These are phyloP conservation scores for Tromatobia lineatoria DNA, from an alignment of 2,888 invertebrate genomes.

Conservation along the genomic window DNA sequence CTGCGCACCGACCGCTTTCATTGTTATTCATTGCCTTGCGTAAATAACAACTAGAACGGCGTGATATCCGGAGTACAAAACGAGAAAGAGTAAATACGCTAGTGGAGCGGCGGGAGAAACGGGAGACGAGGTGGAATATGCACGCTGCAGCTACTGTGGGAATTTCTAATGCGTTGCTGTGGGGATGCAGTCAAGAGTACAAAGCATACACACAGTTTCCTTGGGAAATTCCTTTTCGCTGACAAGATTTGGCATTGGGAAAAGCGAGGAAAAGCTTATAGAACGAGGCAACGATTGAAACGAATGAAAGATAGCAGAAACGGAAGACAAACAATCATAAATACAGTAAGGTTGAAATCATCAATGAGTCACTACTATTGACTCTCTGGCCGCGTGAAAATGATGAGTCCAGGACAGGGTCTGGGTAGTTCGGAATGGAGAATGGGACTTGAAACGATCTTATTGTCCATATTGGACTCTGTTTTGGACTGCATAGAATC, in stretches of 20 bases:
- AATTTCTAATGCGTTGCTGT: not conserved
- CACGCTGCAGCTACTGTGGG: conserved; percentile 52
- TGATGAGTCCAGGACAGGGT: too few species aligned
- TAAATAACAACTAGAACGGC: conserved; percentile 75
- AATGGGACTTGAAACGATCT: too few species aligned
- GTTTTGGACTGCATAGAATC: too few species aligned
- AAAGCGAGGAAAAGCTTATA: too few species aligned
- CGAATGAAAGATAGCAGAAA: too few species aligned
- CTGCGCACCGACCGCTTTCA: conserved; percentile 68
- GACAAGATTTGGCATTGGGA: not conserved
- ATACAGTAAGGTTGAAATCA: too few species aligned
- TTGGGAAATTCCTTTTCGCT: not conserved
- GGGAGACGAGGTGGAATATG: conserved; percentile 64
- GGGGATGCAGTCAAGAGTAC: conserved; percentile 1
- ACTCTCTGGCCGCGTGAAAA: too few species aligned
- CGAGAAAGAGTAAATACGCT: conserved; percentile 70
- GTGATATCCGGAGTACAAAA: conserved; percentile 75
- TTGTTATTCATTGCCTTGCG: conserved; percentile 78
- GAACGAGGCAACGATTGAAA: too few species aligned
- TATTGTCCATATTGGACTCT: too few species aligned
- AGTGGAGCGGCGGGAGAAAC: conserved; percentile 23
- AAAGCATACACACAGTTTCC: not conserved
- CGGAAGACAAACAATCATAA: too few species aligned
- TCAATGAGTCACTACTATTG: too few species aligned
- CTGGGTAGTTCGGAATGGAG: too few species aligned